Conservation (phyloP, 2,888 invertebrate species). For the Drosophila robusta region DNA sequence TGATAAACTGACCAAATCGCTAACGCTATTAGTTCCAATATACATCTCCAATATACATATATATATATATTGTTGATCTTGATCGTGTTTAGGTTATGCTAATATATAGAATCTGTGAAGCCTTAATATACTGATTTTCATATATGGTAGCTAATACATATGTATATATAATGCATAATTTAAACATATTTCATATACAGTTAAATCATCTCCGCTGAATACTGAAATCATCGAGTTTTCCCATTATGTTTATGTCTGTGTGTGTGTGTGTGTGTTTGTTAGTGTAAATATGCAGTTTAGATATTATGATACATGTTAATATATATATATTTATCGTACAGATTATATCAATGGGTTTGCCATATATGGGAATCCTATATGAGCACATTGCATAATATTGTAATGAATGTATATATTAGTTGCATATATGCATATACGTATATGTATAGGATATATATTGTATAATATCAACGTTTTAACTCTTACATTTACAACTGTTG, state of each 20-base stretch:
- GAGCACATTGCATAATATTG: slow-evolving; percentile 33
- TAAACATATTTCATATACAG: slow-evolving; percentile 60
- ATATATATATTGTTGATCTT: slow-evolving; percentile 34
- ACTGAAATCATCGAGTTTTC: slow-evolving; percentile 80
- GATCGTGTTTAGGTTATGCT: slow-evolving; percentile 47
- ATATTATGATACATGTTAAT: slow-evolving; percentile 9
- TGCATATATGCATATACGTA: slow-evolving; percentile 12
- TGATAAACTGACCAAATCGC: slow-evolving; percentile 42
- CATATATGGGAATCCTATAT: slow-evolving; percentile 33
- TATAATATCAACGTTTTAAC: slow-evolving; percentile 82
- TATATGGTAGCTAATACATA: slow-evolving; percentile 61
- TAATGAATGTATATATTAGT: slow-evolving; percentile 22
- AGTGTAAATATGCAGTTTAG: slow-evolving; percentile 18
- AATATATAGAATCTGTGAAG: slow-evolving; percentile 73
- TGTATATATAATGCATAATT: slow-evolving; percentile 44
- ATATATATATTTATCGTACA: slow-evolving; percentile 22
- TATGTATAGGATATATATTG: slow-evolving; percentile 23
- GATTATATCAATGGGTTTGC: slow-evolving; percentile 49
- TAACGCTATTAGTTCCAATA: slow-evolving; percentile 28
- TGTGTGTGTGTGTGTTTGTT: slow-evolving; percentile 26
- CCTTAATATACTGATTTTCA: slow-evolving; percentile 65
- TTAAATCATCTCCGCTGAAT: slow-evolving; percentile 68
- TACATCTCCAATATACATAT: slow-evolving; percentile 16
- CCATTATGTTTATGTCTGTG: slow-evolving; percentile 25
- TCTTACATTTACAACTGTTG: slow-evolving; percentile 62